Evolutionary conservation across 2,888 invertebrate genomes (phyloP), one percentile per base, ranked within the genome.

Genomic region (Pseudococcus longispinus): DNA sequence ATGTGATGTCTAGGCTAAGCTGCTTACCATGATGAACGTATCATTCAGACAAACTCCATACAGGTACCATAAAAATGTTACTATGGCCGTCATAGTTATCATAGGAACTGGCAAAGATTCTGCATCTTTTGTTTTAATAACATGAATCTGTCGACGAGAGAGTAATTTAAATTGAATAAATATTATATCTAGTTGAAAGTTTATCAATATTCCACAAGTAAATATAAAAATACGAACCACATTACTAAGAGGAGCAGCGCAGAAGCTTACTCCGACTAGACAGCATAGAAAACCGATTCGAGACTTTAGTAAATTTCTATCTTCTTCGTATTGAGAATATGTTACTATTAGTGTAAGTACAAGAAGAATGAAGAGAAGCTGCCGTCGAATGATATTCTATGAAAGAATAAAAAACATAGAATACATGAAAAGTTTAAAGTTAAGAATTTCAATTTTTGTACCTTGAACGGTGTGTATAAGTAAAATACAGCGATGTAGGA

Each of bases 71-170:
- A 96, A 94, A 32, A 93, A 91, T 11, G 95, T 95, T 8, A 96
- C 96, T 85, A 96, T 91, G 90, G 97, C 95, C 55, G 96, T 95
- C 90, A 95, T 94, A 70, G 95, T 91, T 90, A 97, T 97, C 90
- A 98, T 92, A 5, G 96, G 95, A 90, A 97, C 95, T 42, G 98
- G 97, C 89, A 98, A 92, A 90, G 95, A 95, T 89, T 97, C 96
- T 0, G 96, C 94, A 90, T 93, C 96, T 91, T 94, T 95, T 8
- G 94, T 93, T 90, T 92, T 93, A 86, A 97, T 92, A 5, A 98
- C 97, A 91, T 97, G 94, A 51, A 91, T 91, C 93, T 93, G 90
- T 42, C 87, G 87, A 85, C n/a, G 84, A 60, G 89, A 89, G 44
- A 80, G 26, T 74, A 77, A 88, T 23, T 29, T 20, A 1, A 37